A percentile compares a stretch with the other conserved stretches of the same genome.
These are phyloP conservation scores for Petrocephalus sullivani DNA, from an alignment of 2,797 vertebrate species.

Conservation along the genomic window DNA sequence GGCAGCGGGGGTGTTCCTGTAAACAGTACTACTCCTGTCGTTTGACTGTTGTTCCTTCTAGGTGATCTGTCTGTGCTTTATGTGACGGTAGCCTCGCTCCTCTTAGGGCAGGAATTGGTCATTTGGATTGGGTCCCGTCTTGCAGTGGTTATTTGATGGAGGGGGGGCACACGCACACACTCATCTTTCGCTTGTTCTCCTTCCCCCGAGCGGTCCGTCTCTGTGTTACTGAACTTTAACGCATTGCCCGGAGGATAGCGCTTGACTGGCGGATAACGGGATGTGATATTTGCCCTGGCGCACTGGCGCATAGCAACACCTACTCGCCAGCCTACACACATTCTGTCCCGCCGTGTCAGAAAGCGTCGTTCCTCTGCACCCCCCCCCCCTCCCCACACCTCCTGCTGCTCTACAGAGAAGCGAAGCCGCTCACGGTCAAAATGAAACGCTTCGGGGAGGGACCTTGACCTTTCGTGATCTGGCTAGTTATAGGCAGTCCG, in stretches of 20 bases:
- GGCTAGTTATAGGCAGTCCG: not conserved
- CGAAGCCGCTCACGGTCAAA: not conserved
- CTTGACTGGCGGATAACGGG: not conserved
- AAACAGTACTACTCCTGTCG: not conserved
- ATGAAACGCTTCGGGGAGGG: not conserved
- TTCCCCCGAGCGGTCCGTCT: too few species aligned
- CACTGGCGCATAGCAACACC: not conserved
- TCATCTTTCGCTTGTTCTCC: not conserved
- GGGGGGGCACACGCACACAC: not conserved
- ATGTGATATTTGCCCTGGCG: slow-evolving; percentile 4
- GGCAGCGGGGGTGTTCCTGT: not conserved
- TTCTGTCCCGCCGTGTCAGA: not conserved
- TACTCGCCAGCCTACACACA: slow-evolving; percentile 17
- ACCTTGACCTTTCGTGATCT: not conserved
- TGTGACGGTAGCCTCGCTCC: not conserved
- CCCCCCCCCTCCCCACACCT: not conserved
- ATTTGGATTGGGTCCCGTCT: not conserved
- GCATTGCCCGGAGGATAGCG: too few species aligned
- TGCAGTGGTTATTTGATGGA: not conserved
- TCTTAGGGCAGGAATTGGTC: not conserved
- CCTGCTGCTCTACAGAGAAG: not conserved
- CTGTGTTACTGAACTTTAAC: not conserved
- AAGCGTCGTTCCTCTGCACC: not conserved
- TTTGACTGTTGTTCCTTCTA: not conserved
- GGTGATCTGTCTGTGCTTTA: not conserved